Evolutionary conservation across 2,888 invertebrate genomes (phyloP), one percentile per base, ranked within the genome.

Genomic region (Onthophagus sagittarius): DNA sequence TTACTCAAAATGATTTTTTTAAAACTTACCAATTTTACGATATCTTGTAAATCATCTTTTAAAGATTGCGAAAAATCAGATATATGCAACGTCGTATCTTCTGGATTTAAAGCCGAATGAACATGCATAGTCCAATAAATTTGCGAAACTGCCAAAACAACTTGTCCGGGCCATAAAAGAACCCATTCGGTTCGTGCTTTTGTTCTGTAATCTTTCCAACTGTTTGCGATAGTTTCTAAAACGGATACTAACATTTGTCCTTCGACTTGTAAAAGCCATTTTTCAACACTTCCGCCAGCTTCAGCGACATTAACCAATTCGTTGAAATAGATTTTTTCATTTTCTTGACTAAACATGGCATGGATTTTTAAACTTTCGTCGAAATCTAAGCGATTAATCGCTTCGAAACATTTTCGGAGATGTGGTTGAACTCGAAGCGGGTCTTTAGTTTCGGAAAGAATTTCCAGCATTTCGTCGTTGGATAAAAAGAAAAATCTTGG

Each of bases 401-500:
- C 95, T 86, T 95, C 95, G 83, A 96, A 96, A 84, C 94, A 95
- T 86, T 95, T 95, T 82, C 93, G 93, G 72, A 96, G 86, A 86
- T 95, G 94, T 0, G 94, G 94, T 84, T 95, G 94, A 1, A 95
- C 94, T 79, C 93, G 88, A 5, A 91, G 84, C 0, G 95, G 95
- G 82, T 95, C 94, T 86, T 94, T 94, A 0, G 95, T 95, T 87
- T 96, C 95, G 0, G 95, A 95, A 75, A 97, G 87, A 79, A 97
- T 95, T 85, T 96, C 95, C 78, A 97, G 86, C 90, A 96, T 92
- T 85, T 96, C 96, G 81, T 95, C 94, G 83, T 96, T 96, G 5
- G 96, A 96, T 74, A 97, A 87, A 82, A 96, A 96, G 88, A 96
- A 96, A 83, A 96, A 95, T 83, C 96, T 89, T 63, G 95, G 92